Evolutionary conservation across 2,113 vertebrate genomes (phyloP).

Genomic region (Rafetus swinhoei): DNA sequence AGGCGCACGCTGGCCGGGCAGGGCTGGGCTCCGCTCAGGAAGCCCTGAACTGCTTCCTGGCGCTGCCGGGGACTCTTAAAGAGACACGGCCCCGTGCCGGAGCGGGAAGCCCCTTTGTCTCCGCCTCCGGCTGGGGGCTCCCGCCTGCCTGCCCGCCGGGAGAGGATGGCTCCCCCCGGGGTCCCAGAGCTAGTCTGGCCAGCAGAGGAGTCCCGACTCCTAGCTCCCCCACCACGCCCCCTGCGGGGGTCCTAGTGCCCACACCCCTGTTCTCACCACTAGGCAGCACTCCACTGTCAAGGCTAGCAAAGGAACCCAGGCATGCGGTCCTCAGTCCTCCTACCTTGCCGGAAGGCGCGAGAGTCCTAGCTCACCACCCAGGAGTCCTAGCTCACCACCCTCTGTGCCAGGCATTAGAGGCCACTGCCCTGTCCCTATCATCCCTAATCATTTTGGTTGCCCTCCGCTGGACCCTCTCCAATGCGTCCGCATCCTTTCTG

Average conservation of each 20-base stretch:
- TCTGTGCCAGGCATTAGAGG: too few relatives aligned
- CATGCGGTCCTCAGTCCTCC: too few relatives aligned
- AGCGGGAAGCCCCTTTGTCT: background rate
- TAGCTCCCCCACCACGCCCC: background rate
- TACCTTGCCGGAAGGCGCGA: background rate
- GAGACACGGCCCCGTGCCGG: background rate
- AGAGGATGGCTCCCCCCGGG: background rate
- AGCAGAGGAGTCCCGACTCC: background rate
- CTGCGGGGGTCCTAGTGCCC: too few relatives aligned
- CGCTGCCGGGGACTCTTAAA: background rate
- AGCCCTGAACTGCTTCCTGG: slow-evolving; percentile 6
- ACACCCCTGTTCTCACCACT: too few relatives aligned
- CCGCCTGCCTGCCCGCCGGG: background rate
- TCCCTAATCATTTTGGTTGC: too few relatives aligned
- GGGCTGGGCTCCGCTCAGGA: background rate
- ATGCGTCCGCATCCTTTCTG: too few relatives aligned
- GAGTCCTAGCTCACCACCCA: background rate
- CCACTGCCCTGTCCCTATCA: too few relatives aligned
- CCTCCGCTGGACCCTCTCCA: too few relatives aligned
- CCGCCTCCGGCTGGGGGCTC: too few relatives aligned
- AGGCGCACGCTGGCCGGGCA: background rate
- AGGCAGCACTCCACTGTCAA: background rate
- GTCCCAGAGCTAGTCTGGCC: background rate
- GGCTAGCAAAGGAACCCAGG: background rate
- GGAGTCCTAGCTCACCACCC: background rate